These are phyloP conservation scores for Oryzias dopingdopingensis DNA, from an alignment of 2,797 vertebrate genomes.

Conservation along the genomic window DNA sequence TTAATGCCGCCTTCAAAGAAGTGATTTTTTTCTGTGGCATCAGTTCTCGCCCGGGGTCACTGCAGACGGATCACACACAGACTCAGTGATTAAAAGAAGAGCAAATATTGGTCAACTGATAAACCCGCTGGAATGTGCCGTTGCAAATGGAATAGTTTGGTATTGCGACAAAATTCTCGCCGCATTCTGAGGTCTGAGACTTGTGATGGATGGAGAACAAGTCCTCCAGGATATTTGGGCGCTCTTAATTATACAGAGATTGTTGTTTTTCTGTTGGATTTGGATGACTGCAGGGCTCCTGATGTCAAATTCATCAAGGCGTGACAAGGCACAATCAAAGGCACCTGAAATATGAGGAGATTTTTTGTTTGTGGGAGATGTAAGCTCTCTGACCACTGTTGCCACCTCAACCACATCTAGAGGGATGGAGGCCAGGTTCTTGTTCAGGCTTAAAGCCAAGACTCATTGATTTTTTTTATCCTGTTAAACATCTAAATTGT, in stretches of 20 bases:
- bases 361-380: constrained; percentile 37
- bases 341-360: constrained; percentile 35
- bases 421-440: constrained; percentile 48
- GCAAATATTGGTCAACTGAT: constrained; percentile 73
- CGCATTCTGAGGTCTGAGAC: constrained; percentile 41
- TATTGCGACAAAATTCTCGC: constrained; percentile 24
- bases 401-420: constrained; percentile 57
- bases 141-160: constrained; percentile 33
- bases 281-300: not conserved
- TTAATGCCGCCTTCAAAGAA: constrained; percentile 32
- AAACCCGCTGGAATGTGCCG: constrained; percentile 64
- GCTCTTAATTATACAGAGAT: not conserved
- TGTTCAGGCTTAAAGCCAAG: constrained; percentile 20
- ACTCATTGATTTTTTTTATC: constrained; percentile 2
- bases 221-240: constrained; percentile 6
- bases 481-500: constrained; percentile 19
- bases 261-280: constrained; percentile 12
- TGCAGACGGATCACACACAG: constrained; percentile 48
- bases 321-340: constrained; percentile 21
- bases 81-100: constrained; percentile 60
- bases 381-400: constrained; percentile 49
- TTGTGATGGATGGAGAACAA: constrained; percentile 27
- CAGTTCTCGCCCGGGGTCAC: constrained; percentile 37
- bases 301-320: constrained; percentile 16
- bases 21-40: constrained; percentile 18